Conservation (phyloP, 2,113 vertebrate species). For the Limanda limanda region DNA sequence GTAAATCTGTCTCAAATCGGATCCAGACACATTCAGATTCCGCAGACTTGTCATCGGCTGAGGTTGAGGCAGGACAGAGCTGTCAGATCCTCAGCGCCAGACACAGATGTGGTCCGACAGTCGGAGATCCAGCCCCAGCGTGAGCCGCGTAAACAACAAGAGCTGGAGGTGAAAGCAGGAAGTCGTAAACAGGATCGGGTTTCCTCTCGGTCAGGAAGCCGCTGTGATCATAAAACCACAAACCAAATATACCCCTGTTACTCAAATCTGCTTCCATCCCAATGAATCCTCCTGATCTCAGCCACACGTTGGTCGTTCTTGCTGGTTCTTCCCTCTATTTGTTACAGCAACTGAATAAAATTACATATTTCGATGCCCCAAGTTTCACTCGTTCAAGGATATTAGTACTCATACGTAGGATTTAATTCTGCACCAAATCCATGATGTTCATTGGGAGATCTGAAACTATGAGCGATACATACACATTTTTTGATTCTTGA, state of each 20-base stretch:
- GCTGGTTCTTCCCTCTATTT: no score
- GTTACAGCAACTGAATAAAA: no score
- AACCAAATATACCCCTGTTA: not conserved
- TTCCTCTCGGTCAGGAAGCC: not conserved
- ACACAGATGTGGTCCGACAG: conserved; percentile 34
- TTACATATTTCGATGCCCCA: no score
- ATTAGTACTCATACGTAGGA: no score
- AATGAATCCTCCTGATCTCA: no score
- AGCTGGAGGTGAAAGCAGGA: conserved; percentile 29
- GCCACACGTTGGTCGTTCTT: no score
- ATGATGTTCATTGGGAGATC: no score
- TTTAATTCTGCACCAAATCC: no score
- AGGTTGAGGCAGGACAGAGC: conserved; percentile 10
- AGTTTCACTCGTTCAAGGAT: no score
- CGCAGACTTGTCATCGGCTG: not conserved
- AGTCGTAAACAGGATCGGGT: conserved; percentile 6
- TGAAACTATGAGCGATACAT: no score
- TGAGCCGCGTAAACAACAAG: conserved; percentile 7
- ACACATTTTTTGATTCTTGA: no score
- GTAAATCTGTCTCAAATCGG: not conserved
- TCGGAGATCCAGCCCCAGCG: not conserved
- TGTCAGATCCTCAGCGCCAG: conserved; percentile 1
- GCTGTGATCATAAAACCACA: not conserved
- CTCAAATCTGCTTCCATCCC: no score
- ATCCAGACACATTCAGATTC: not conserved